Evolutionary conservation across 2,888 invertebrate species (phyloP), one percentile per base, ranked within the genome.

Genomic region (Rugalucina vietnamica): DNA sequence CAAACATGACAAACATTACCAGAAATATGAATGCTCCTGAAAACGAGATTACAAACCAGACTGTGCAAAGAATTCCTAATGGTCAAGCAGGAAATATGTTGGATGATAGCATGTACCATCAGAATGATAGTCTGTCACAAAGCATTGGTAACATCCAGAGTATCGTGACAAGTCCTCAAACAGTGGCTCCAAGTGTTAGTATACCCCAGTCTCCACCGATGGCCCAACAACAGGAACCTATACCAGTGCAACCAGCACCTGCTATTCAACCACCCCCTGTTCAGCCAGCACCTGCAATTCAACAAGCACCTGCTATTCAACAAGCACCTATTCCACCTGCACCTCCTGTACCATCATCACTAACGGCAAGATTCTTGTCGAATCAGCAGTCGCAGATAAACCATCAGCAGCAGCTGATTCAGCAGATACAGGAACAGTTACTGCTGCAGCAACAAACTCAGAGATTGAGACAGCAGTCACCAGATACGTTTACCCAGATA

Each of bases 371-470:
- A 34, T 65, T 65, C 34, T 84, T 88, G 74, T 84, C 88, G 74
- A 87, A 87, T 49, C 90, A 88, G 72, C 75, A 88, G 72, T 85
- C 84, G 43, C 88, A 88, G 65, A 60, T 79, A 32, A 65, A 65
- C n/a, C 90, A 90, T 65, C 88, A 90, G 74, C 86, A 90, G 18
- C 91, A 91, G 43, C 89, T 91, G 78, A 89, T 88, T n/a, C 91
- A 93, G 76, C 89, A 87, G 32, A 90, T 91, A 65, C 79, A 86
- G 39, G 91, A 90, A 76, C 84, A 88, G 81, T 88, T 87, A 65
- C 89, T 90, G 77, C 81, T 86, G 39, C 85, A 88, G 32, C 84
- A 85, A 37, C 88, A 90, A 71, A 88, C 89, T 75, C 73, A 80
- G 18, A 79, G 84, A 50, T 77, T 76, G 74, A 54, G 77, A 8